Evolutionary conservation across 2,113 vertebrate genomes (phyloP), one percentile per base, ranked within the genome.

Genomic region (Scomber colias): DNA sequence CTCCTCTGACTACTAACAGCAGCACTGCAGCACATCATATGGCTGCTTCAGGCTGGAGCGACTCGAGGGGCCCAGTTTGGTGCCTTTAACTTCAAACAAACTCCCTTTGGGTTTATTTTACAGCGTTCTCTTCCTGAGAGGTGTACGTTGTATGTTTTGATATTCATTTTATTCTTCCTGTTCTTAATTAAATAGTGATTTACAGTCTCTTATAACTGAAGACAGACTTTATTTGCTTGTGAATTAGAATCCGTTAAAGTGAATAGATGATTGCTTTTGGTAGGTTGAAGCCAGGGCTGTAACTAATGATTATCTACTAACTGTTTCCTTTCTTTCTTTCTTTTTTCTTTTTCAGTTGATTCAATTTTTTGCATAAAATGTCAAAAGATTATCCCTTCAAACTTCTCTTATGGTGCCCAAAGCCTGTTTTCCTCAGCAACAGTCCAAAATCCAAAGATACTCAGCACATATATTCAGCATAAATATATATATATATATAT

Each of bases 21-120:
- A 3, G 45, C 48, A 12, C 54, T 44, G 45, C 74, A 44, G 15
- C 71, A 14, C 79, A 13, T 81, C 54, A 0, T 46, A 45, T 9
- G 16, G 62, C 57, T 31, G 45, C 71, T 31, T 63, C 50, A 60
- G 44, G 30, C 49, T 49, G 49, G 6, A 65, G 57, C 57, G 49
- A 21, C 12, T 11, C 1, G 16, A 60, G 1, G 49, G 49, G 67
- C 1, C 3, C 49, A 67, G 70, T 57, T 21, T 16, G 35, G 19
- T 3, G 21, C 67, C 69, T 81, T 49, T 56, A 68, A 76, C 70
- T 72, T 77, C 55, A 85, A 79, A 82, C 72, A 67, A n/a, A 64
- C 55, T 81, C 53, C 48, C 17, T 63, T 30, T 65, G 13, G 71
- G 62, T 71, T 74, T 2, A 71, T 81, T 46, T 83, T 56, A 54